Evolutionary conservation across 2,888 invertebrate species (phyloP).

Genomic region (Rhamphomyia laevipes): DNA sequence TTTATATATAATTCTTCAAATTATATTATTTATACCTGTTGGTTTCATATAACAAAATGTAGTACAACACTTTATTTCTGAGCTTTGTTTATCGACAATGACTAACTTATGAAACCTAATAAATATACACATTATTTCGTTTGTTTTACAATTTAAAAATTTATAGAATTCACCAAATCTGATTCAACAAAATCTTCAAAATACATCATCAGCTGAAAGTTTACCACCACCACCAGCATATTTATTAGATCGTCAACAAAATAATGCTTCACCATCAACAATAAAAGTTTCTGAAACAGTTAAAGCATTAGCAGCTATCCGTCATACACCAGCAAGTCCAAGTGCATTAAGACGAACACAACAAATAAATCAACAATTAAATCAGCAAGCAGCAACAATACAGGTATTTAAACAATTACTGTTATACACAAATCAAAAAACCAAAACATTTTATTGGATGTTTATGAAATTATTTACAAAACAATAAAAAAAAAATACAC

Average conservation of each 20-base stretch:
- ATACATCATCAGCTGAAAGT: conserved; percentile 30
- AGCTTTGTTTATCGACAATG: conserved; percentile 4
- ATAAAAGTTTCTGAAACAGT: conserved; percentile 77
- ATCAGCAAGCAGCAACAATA: conserved; percentile 20
- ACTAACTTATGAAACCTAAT: neutral
- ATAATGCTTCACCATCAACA: conserved; percentile 20
- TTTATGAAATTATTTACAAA: no score
- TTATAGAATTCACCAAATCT: conserved; percentile 19
- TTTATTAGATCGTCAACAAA: conserved; percentile 26
- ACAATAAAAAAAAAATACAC: no score
- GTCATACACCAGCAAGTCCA: conserved; percentile 80
- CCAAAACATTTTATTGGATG: no score
- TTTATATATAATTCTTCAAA: no score
- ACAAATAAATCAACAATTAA: conserved; percentile 16
- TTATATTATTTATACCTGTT: no score
- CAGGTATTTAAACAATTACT: conserved; percentile 31
- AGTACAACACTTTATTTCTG: conserved; percentile 4
- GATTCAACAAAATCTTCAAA: conserved; percentile 25
- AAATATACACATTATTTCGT: no score
- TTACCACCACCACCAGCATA: conserved; percentile 38
- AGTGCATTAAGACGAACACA: conserved; percentile 50
- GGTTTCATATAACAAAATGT: neutral
- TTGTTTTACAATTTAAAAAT: conserved; percentile 5
- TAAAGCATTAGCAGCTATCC: conserved; percentile 70
- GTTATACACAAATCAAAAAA: no score